Evolutionary conservation across 1,140 invertebrate species (phyloP).

Genomic region (Zelostemma sp.): DNA sequence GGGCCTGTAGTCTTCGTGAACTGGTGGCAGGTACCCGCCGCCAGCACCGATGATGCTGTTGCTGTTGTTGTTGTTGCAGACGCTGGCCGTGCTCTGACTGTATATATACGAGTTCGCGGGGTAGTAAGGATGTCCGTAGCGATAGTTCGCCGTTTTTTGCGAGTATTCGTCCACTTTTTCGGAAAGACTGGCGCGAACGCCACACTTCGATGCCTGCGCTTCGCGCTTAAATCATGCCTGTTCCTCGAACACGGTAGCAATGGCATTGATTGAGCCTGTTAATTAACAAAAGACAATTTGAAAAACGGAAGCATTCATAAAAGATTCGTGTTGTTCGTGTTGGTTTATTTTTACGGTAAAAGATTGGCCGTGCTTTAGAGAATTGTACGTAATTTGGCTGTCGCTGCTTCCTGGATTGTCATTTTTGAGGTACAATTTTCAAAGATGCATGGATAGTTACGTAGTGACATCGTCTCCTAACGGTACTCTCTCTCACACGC

Average conservation of each 20-base stretch:
- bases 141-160: slow-evolving; percentile 65
- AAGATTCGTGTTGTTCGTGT: slow-evolving; percentile 1
- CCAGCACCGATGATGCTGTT: not conserved
- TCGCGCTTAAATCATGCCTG: slow-evolving; percentile 34
- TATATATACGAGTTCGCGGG: slow-evolving; percentile 61
- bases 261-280: slow-evolving; percentile 4
- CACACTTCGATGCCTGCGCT: slow-evolving; percentile 34
- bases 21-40: slow-evolving; percentile 41
- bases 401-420: not conserved
- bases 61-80: slow-evolving; percentile 37
- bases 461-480: slow-evolving; percentile 48
- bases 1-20: slow-evolving; percentile 64
- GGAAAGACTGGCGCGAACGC: slow-evolving; percentile 40
- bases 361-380: too few relatives aligned
- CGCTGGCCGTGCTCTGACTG: slow-evolving; percentile 62
- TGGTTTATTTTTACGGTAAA: too few relatives aligned
- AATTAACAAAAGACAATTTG: not conserved
- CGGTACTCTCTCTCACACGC: slow-evolving; percentile 38
- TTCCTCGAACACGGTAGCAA: slow-evolving; percentile 5
- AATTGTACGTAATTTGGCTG: too few relatives aligned
- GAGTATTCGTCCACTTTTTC: slow-evolving; percentile 63
- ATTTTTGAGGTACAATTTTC: slow-evolving; percentile 36
- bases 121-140: slow-evolving; percentile 60
- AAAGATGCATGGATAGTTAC: slow-evolving; percentile 32
- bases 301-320: slow-evolving; percentile 1